These are phyloP conservation scores for Pardalotus punctatus DNA, from an alignment of 2,113 vertebrate genomes.

Conservation along the genomic window DNA sequence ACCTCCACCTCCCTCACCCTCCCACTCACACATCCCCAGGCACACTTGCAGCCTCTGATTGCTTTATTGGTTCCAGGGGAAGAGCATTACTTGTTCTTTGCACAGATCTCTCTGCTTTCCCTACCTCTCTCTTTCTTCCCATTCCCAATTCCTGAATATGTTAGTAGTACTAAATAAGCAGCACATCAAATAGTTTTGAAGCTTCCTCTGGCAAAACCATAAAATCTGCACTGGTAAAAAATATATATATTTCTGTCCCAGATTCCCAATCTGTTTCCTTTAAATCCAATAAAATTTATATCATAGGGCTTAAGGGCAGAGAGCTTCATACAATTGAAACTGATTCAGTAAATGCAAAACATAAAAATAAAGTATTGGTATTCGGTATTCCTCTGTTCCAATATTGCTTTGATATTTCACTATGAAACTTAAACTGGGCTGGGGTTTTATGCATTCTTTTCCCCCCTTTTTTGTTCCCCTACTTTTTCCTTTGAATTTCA, in stretches of 20 bases:
- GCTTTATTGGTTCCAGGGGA: background rate
- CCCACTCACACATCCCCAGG: background rate
- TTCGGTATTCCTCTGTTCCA: conserved; percentile 77
- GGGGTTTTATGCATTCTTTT: conserved; percentile 77
- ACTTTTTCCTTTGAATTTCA: conserved; percentile 69
- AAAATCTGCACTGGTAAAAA: conserved; percentile 26
- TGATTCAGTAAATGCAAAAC: conserved; percentile 74
- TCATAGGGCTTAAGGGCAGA: conserved; percentile 58
- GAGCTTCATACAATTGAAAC: conserved; percentile 64
- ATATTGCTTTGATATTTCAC: conserved; percentile 80
- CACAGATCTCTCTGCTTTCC: background rate
- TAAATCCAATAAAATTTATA: conserved; percentile 69
- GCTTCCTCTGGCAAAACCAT: conserved; percentile 43
- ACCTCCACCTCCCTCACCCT: background rate
- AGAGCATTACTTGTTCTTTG: background rate
- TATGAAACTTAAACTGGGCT: conserved; percentile 74
- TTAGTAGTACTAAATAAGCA: conserved; percentile 33
- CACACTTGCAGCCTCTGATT: background rate
- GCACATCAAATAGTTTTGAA: conserved; percentile 57
- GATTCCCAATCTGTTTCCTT: conserved; percentile 75
- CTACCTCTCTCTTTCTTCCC: background rate
- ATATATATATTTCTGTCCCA: conserved; percentile 43
- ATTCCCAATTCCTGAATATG: background rate
- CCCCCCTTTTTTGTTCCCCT: conserved; percentile 62
- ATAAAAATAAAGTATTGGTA: conserved; percentile 71